These are phyloP conservation scores for Actenoides hombroni DNA, from an alignment of 2,113 vertebrate genomes.

Conservation along the genomic window DNA sequence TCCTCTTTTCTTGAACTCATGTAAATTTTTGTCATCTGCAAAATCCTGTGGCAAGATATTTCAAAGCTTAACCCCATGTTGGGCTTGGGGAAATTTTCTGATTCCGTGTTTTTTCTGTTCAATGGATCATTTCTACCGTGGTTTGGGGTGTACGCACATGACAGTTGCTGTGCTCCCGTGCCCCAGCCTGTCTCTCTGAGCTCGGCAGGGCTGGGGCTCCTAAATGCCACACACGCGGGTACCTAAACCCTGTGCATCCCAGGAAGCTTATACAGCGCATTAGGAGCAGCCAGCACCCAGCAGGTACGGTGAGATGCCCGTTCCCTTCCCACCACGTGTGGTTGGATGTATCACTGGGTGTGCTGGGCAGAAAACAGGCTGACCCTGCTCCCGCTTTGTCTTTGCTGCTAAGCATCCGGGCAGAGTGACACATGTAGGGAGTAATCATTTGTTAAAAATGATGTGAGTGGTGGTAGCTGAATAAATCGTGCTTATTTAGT, in stretches of 20 bases:
- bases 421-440: neutral
- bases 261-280: accelerated
- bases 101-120: neutral
- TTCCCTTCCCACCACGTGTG: neutral
- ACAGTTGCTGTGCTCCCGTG: accelerated
- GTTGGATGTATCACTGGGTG: accelerated
- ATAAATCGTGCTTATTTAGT: neutral
- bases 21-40: conserved; percentile 26
- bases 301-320: accelerated
- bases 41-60: neutral
- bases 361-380: neutral
- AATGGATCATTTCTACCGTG: neutral
- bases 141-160: accelerated
- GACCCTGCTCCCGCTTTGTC: accelerated
- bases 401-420: neutral
- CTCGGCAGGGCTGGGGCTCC: neutral
- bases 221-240: neutral
- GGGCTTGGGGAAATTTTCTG: neutral
- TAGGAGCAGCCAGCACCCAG: neutral
- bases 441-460: neutral
- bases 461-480: neutral
- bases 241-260: neutral
- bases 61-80: conserved; percentile 33
- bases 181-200: neutral
- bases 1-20: conserved; percentile 25